Base-by-base conservation (phyloP, 2,888 invertebrate species). In the Nemurella pictetii region DNA sequence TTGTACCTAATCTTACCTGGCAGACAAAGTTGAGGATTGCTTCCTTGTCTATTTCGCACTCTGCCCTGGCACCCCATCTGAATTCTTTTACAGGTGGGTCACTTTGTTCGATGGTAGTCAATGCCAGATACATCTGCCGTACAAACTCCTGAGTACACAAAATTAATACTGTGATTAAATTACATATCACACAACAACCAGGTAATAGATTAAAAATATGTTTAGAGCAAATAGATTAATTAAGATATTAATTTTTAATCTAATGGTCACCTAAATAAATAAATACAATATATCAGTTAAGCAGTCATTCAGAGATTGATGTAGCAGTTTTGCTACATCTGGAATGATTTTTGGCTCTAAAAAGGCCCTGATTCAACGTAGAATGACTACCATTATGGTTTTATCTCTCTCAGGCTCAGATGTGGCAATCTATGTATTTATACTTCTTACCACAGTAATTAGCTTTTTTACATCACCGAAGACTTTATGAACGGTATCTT, bases 121-220 rank as follows among this genome's bases (percentile, higher is more conserved):
- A n/a, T 7, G 9, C 30, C 30, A 78, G n/a, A 20, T 78, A 78
- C 78, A 78, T 28, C 30, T 78, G 78, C 5, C 78, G 78, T 5
- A 78, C 78, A 78, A 30, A 78, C n/a, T 78, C 78, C 78, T 78
- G 27, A n/a, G 28, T n/a, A n/a, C 75, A 75, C 4, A 75, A 75
- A 28, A 27, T 7, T 27, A 75, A 27, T 28, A 27, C 1, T 75
- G 75, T n/a, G n/a, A n/a, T n/a, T n/a, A n/a, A 75, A 75, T 75
- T 73, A 73, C 20, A 73, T 73, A 4, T 7, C 3, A 4, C 73
- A 25, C 5, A 7, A 73, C 25, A 20, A 73, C 73, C 3, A 4
- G 25, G 32, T 3, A 74, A 74, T 7, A 74, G n/a, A n/a, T n/a
- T 4, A 74, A 74, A 74, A 74, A 74, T 74, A 74, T 25, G 26